Evolutionary conservation across 2,888 invertebrate species (phyloP).

Genomic region (Drosophila monieri): DNA sequence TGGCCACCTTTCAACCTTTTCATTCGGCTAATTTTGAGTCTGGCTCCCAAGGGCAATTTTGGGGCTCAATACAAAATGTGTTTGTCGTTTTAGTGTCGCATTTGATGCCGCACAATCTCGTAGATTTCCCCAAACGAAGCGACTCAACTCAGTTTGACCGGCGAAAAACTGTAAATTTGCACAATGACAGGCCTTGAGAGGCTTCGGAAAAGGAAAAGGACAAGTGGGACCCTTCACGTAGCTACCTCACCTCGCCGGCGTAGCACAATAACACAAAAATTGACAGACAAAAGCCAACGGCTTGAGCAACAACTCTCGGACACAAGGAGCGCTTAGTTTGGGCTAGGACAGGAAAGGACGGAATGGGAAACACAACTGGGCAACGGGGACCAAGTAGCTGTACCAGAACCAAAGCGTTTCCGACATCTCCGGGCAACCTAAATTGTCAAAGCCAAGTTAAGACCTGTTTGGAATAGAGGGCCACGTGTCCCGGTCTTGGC

Average conservation of each 20-base stretch:
- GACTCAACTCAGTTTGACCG: slow-evolving; percentile 22
- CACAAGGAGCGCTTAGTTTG: slow-evolving; percentile 8
- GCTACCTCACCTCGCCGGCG: slow-evolving; percentile 47
- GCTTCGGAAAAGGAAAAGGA: slow-evolving; percentile 28
- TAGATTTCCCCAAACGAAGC: slow-evolving; percentile 70
- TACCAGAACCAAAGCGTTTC: slow-evolving; percentile 25
- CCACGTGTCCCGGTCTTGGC: slow-evolving; percentile 56
- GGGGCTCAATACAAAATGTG: slow-evolving; percentile 55
- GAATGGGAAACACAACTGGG: slow-evolving; percentile 15
- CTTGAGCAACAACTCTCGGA: slow-evolving; percentile 55
- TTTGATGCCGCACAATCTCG: slow-evolving; percentile 68
- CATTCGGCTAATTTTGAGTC: slow-evolving; percentile 52
- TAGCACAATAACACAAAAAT: slow-evolving; percentile 60
- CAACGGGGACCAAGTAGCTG: slow-evolving; percentile 17
- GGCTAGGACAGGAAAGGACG: neutral
- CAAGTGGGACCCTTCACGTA: slow-evolving; percentile 56
- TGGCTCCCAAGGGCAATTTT: slow-evolving; percentile 35
- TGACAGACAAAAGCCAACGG: slow-evolving; percentile 62
- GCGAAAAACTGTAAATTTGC: slow-evolving; percentile 68
- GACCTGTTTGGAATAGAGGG: slow-evolving; percentile 57
- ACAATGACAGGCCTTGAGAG: slow-evolving; percentile 62
- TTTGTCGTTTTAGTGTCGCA: slow-evolving; percentile 69
- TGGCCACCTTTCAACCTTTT: slow-evolving; percentile 39
- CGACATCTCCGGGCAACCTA: slow-evolving; percentile 38
- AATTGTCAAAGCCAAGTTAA: slow-evolving; percentile 59